Percentiles rank a stretch among this genome's conserved stretches.
These are phyloP conservation scores for Leptinotarsa texana DNA, from an alignment of 1,140 invertebrate genomes.

Conservation along the genomic window DNA sequence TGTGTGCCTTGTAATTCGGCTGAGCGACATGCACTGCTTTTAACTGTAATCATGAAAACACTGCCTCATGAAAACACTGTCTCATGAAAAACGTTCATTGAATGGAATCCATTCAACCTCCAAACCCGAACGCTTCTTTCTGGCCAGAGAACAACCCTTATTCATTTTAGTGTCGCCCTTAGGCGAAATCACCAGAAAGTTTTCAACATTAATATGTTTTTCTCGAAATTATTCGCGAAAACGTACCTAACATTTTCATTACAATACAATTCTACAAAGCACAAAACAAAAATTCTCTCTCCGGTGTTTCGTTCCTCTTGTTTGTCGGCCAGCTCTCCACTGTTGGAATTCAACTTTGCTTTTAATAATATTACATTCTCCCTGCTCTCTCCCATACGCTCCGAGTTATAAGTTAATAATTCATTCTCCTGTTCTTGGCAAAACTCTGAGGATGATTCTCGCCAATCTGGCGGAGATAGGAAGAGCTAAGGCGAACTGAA, in stretches of 20 bases:
- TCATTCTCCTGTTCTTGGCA: conserved; percentile 5
- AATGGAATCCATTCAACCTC: too few species aligned
- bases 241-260: conserved; percentile 8
- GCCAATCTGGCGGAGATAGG: neutral
- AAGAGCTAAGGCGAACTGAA: neutral
- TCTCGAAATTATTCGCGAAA: neutral
- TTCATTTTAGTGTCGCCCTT: neutral
- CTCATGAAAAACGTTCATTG: too few species aligned
- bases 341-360: conserved; percentile 3
- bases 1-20: too few species aligned
- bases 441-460: conserved; percentile 8
- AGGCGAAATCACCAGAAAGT: neutral
- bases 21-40: too few species aligned
- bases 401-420: conserved; percentile 8
- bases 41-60: too few species aligned
- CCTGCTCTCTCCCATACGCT: neutral
- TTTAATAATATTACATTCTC: conserved; percentile 9
- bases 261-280: conserved; percentile 8
- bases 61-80: too few species aligned
- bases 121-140: too few species aligned
- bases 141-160: too few species aligned
- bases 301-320: conserved; percentile 2
- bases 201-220: conserved; percentile 1
- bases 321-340: neutral
- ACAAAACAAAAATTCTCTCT: conserved; percentile 3